Evolutionary conservation across 2,888 invertebrate genomes (phyloP).

Genomic region (Andrena dorsata): DNA sequence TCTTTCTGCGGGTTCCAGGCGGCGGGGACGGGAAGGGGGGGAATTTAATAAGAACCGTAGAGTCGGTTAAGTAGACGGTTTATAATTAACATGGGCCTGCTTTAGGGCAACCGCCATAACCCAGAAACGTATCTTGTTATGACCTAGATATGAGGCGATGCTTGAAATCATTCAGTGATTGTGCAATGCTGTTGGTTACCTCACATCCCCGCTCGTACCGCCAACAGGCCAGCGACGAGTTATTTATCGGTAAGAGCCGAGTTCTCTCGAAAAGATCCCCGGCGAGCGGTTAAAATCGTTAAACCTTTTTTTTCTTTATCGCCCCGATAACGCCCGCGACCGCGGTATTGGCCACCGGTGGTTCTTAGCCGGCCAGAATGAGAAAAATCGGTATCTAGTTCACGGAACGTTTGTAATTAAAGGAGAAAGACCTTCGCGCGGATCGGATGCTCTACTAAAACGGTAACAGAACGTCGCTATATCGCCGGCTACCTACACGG

Average conservation of each 20-base stretch:
- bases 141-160: constrained; percentile 85
- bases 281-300: constrained; percentile 44
- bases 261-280: constrained; percentile 66
- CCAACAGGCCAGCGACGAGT: constrained; percentile 76
- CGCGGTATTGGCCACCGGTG: neutral
- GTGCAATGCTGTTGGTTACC: constrained; percentile 84
- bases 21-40: neutral
- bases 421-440: constrained; percentile 1
- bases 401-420: neutral
- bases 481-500: neutral
- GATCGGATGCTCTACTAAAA: constrained; percentile 17
- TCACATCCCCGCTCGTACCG: constrained; percentile 80
- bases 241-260: constrained; percentile 78
- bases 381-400: neutral
- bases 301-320: constrained; percentile 19
- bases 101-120: constrained; percentile 84
- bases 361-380: neutral
- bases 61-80: constrained; percentile 58
- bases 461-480: neutral
- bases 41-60: constrained; percentile 29
- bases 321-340: neutral
- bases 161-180: constrained; percentile 85
- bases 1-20: constrained; percentile 9
- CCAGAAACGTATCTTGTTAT: constrained; percentile 85
- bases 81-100: constrained; percentile 81